phyloP scores from a whole-genome alignment of 2,113 vertebrate species.

The Cephalopholis sonnerati region DNA sequence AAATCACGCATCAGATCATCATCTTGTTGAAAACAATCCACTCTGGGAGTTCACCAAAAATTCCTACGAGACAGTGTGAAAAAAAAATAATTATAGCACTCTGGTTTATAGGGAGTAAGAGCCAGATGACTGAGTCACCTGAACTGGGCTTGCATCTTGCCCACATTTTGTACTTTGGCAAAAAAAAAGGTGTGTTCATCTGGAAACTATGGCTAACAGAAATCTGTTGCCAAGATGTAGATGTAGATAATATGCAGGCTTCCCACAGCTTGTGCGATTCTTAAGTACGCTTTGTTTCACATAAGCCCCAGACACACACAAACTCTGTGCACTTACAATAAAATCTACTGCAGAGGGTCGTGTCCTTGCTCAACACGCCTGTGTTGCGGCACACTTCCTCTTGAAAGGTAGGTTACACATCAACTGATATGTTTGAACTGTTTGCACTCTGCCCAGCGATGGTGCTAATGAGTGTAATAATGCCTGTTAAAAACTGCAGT shows the following conservation, averaged over 20 bases:
- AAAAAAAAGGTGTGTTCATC: constrained; percentile 19
- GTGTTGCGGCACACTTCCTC: constrained; percentile 21
- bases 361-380: constrained; percentile 28
- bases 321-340: neutral
- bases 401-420: constrained; percentile 38
- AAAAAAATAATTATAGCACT: constrained; percentile 3
- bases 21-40: constrained; percentile 14
- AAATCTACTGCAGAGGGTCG: constrained; percentile 14
- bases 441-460: constrained; percentile 26
- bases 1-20: neutral
- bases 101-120: constrained; percentile 11
- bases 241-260: constrained; percentile 15
- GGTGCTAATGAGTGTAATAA: constrained; percentile 53
- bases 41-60: neutral
- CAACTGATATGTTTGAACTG: constrained; percentile 40
- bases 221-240: constrained; percentile 29
- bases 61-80: neutral
- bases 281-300: constrained; percentile 3
- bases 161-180: constrained; percentile 12
- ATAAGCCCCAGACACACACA: constrained; percentile 12
- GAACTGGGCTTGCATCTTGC: neutral
- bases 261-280: neutral
- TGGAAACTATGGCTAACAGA: constrained; percentile 30
- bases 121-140: constrained; percentile 22
- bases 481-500: constrained; percentile 23